phyloP scores from a whole-genome alignment of 1,140 invertebrate genomes.

The Drosophila cardini region DNA sequence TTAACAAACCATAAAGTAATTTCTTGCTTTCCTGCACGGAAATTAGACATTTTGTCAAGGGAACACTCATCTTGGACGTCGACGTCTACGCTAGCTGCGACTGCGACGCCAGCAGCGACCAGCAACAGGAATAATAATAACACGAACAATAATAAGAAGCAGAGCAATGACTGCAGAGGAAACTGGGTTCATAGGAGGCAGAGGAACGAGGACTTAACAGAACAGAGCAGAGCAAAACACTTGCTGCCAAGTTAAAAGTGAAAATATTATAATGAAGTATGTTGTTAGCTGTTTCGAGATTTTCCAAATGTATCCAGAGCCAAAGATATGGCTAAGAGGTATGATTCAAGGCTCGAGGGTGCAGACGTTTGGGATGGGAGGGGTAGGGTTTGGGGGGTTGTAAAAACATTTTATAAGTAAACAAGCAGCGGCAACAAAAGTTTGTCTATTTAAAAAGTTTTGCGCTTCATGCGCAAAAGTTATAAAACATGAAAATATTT shows the following conservation, averaged over 20 bases:
- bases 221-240: slow-evolving; percentile 18
- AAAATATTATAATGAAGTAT: slow-evolving; percentile 84
- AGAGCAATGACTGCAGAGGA: neutral
- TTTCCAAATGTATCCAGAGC: slow-evolving; percentile 78
- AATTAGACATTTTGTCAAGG: slow-evolving; percentile 84
- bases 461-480: slow-evolving; percentile 75
- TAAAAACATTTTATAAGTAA: slow-evolving; percentile 77
- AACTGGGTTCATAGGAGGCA: neutral
- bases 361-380: neutral
- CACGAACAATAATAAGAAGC: slow-evolving; percentile 38
- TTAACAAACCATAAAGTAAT: slow-evolving; percentile 83
- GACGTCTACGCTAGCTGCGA: slow-evolving; percentile 1
- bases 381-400: neutral
- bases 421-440: slow-evolving; percentile 71
- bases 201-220: neutral
- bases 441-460: slow-evolving; percentile 83
- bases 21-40: slow-evolving; percentile 83
- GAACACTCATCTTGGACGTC: slow-evolving; percentile 58
- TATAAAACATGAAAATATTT: slow-evolving; percentile 84
- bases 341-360: neutral
- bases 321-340: slow-evolving; percentile 37
- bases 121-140: slow-evolving; percentile 61
- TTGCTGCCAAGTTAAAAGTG: slow-evolving; percentile 74
- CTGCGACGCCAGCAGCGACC: slow-evolving; percentile 11
- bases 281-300: slow-evolving; percentile 81